Base-by-base conservation (phyloP, 1,140 invertebrate species). In the Saxidomus purpurata region DNA sequence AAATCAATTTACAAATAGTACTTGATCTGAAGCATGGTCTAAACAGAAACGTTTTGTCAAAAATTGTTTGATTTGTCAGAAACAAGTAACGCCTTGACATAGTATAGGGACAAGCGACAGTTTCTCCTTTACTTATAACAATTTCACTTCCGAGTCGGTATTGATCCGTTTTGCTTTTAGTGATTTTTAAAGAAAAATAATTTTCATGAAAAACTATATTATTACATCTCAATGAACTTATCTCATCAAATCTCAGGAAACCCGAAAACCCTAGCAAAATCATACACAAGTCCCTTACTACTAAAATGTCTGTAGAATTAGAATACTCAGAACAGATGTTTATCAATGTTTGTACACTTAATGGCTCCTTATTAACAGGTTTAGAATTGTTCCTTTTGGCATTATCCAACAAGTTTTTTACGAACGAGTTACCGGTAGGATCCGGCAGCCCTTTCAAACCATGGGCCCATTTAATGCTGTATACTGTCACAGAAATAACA, bases 231-330 rank as follows among this genome's bases (percentile, higher is more conserved):
- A 89, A 85, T 31, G 49, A 19, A 13, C 49, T 71, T 38, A 89
- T 25, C 40, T 89, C 88, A 34, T 89, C 88, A 40, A 40, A 89
- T 84, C 81, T 82, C 15, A 84, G 49, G 85, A 79, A 85, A 13
- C n/a, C 86, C 40, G 49, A 28, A 81, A 86, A 90, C 49, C 69
- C 43, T 15, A 80, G 13, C 11, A 81, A 3, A 38, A 86, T 90
- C 89, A 90, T 90, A 31, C 69, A 49, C 22, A 90, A 34, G 34
- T 90, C 82, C 38, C 89, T 38, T 1, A 90, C 34, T n/a, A 90
- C 43, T 19, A 79, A 61, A 38, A 90, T 34, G 61, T 90, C 89
- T 52, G 55, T 34, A 52, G 11, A 36, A 13, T 28, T 13, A 15
- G 28, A 3, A 82, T 89, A 71, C 34, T 52, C 82, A 3, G 63